These are phyloP conservation scores for Eulithis prunata DNA, from an alignment of 2,888 invertebrate species.

Conservation along the genomic window DNA sequence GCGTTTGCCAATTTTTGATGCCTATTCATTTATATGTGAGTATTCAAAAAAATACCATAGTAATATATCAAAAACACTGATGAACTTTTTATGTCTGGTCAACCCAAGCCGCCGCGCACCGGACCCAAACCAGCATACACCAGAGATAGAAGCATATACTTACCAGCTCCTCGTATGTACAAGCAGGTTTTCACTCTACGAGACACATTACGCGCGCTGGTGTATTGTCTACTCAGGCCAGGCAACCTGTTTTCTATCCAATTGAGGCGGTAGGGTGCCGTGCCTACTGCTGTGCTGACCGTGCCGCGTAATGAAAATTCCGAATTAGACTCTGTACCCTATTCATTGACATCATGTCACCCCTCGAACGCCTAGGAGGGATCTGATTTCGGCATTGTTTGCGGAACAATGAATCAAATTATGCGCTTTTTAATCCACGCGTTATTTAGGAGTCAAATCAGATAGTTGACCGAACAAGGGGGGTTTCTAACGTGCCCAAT, in stretches of 20 bases:
- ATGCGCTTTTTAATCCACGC: constrained; percentile 31
- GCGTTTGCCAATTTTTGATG: no score
- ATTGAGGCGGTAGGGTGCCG: constrained; percentile 27
- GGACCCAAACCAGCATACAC: no score
- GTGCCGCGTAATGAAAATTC: constrained; percentile 58
- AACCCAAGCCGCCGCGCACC: no score
- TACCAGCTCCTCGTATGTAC: no score
- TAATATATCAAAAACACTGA: no score
- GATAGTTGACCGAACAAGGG: constrained; percentile 16
- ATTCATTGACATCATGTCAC: constrained; percentile 52
- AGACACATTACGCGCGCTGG: no score
- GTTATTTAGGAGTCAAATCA: constrained; percentile 32
- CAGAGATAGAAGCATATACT: no score
- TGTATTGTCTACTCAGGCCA: not conserved
- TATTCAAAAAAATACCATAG: no score
- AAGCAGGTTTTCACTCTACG: no score
- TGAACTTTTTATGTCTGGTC: no score
- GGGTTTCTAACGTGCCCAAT: not conserved
- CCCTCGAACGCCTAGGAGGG: constrained; percentile 51
- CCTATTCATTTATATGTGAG: no score
- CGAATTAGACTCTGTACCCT: constrained; percentile 62
- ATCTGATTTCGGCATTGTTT: constrained; percentile 45
- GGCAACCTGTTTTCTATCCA: not conserved
- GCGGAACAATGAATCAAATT: constrained; percentile 39
- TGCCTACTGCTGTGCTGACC: constrained; percentile 14